Base-by-base conservation (phyloP, 2,797 vertebrate species). In the Mus caroli region DNA sequence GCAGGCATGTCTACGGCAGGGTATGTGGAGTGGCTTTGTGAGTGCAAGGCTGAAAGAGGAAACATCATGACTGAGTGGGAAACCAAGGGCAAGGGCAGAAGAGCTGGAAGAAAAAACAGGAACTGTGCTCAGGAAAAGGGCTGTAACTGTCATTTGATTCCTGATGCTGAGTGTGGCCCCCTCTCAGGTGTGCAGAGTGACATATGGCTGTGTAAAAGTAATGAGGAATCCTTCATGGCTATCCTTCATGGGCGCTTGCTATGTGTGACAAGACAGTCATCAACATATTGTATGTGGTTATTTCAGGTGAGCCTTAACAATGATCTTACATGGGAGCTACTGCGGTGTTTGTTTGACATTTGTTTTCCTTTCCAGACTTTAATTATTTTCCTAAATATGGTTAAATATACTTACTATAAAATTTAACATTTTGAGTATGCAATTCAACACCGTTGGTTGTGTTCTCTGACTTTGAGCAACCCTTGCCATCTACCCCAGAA, bases 381-480 rank as follows among this genome's bases (percentile, higher is more conserved):
- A 46, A 24, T 50, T 92, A 3, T 43, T 83, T 71, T 84, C 31
- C 40, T 76, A 6, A 92, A 76, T 88, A 50, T 77, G 31, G 3
- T 19, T 84, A 93, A 88, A 88, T 43, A 43, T 24, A 12, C 12
- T 67, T 75, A 52, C 64, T 4, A n/a, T 75, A 87, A 92, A 94
- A 96, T 60, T 34, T 76, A 67, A 10, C 37, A 37, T 50, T 91
- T 90, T 43, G 37, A 76, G 22, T 60, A 4, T 34, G 3, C 5
- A 37, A 7, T 31, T 79, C 46, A 50, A 14, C 14, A 17, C n/a
- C 40, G 34, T 56, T 87, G 67, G 69, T 14, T 26, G 6, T 37
- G 10, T 69, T 22, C 19, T 31, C 17, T 60, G 7, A 2, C 50
- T 50, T 50, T 34, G 11, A 60, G 1, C 5, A 17, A 19, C 13